A percentile compares a stretch with the other conserved stretches of the same genome.
Evolutionary conservation across 1,140 invertebrate genomes (phyloP).

Genomic region (Drosophila serrata): DNA sequence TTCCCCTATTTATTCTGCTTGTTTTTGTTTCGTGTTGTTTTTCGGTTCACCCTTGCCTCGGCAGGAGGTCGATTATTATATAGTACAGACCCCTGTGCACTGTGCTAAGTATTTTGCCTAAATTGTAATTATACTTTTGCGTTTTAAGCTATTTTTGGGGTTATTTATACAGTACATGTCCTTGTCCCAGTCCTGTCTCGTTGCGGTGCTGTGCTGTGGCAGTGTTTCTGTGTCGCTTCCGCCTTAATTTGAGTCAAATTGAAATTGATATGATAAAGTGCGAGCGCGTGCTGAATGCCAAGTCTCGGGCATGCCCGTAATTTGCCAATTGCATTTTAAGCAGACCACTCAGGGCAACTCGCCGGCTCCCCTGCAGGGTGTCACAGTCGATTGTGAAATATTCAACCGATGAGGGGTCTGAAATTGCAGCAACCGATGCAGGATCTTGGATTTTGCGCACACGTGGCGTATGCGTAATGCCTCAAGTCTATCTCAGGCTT

Average conservation of each 20-base stretch:
- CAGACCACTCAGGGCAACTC: conserved; percentile 33
- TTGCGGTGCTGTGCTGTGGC: conserved; percentile 14
- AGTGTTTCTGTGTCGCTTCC: conserved; percentile 27
- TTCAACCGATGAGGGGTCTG: conserved; percentile 28
- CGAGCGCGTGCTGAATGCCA: conserved; percentile 47
- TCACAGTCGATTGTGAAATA: conserved; percentile 46
- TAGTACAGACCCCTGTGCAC: conserved; percentile 35
- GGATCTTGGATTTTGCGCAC: conserved; percentile 26
- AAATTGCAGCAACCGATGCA: conserved; percentile 8
- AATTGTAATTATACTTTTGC: conserved; percentile 83
- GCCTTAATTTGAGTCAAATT: conserved; percentile 61
- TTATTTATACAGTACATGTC: conserved; percentile 55
- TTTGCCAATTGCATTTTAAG: conserved; percentile 81
- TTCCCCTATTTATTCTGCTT: conserved; percentile 34
- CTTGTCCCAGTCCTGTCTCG: conserved; percentile 22
- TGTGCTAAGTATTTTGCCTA: conserved; percentile 80
- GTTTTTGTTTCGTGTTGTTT: conserved; percentile 7
- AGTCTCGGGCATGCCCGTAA: conserved; percentile 63
- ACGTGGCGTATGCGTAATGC: conserved; percentile 43
- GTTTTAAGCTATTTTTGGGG: conserved; percentile 67
- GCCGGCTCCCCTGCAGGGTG: conserved; percentile 19
- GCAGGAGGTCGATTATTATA: conserved; percentile 25
- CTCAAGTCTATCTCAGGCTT: conserved; percentile 17
- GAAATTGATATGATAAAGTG: conserved; percentile 80
- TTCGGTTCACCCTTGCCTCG: conserved; percentile 46